Percentiles rank a stretch among this genome's conserved stretches.
Evolutionary conservation across 2,113 vertebrate species (phyloP).

Genomic region (Fukomys damarensis): DNA sequence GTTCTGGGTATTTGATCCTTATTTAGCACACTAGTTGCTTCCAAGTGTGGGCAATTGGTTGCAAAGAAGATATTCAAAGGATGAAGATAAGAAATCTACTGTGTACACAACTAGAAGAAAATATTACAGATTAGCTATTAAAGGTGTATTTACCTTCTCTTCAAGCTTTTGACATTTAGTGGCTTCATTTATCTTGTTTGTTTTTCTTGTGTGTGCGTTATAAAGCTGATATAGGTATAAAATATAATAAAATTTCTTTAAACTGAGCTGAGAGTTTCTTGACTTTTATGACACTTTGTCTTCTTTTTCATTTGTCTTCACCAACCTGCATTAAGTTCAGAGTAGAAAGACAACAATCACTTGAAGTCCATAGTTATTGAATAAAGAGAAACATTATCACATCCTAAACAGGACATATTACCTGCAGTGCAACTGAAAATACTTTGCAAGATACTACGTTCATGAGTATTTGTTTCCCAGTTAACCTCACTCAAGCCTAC

Average conservation of each 20-base stretch:
- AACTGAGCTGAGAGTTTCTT: background rate
- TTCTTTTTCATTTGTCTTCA: constrained; percentile 15
- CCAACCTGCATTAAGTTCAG: background rate
- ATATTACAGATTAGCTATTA: background rate
- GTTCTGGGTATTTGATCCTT: constrained; percentile 36
- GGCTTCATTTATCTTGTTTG: background rate
- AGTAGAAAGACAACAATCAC: constrained; percentile 47
- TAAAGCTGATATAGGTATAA: background rate
- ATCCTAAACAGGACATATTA: constrained; percentile 68
- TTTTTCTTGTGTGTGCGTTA: background rate
- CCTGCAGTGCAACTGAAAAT: constrained; percentile 46
- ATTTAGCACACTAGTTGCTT: background rate
- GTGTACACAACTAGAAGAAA: background rate
- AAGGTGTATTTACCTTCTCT: background rate
- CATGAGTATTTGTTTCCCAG: constrained; percentile 43
- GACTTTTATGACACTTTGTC: background rate
- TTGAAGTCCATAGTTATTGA: constrained; percentile 75
- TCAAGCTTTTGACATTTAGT: constrained; percentile 15
- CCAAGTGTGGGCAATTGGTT: background rate
- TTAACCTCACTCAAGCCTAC: background rate
- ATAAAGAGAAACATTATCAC: constrained; percentile 64
- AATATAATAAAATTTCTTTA: background rate
- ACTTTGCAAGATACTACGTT: constrained; percentile 8
- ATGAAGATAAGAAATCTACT: background rate
- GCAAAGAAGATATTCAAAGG: constrained; percentile 21